Evolutionary conservation across 2,888 invertebrate species (phyloP).

Genomic region (Rhynchonema sp.): DNA sequence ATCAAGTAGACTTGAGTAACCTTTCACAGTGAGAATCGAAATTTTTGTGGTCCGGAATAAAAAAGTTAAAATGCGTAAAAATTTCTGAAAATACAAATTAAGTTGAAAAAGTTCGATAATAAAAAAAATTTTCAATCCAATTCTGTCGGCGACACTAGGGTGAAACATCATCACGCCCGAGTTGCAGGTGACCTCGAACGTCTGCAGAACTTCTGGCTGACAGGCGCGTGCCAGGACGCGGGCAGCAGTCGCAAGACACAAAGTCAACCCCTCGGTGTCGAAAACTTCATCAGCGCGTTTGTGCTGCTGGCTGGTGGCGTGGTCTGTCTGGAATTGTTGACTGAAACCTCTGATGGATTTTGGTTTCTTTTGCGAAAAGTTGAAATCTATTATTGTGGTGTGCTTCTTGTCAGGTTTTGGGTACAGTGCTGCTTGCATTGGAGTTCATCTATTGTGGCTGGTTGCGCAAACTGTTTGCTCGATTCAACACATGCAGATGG

Average conservation of each 20-base stretch:
- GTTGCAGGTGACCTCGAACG: constrained; percentile 66
- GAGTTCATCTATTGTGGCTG: constrained; percentile 92
- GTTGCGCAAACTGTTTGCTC: constrained; percentile 57
- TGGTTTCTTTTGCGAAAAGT: not conserved
- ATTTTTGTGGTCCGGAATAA: too few relatives aligned
- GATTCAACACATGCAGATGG: constrained; percentile 70
- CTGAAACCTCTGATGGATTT: not conserved
- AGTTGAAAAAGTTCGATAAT: too few relatives aligned
- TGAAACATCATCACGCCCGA: too few relatives aligned
- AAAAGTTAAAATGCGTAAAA: too few relatives aligned
- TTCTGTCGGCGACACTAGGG: too few relatives aligned
- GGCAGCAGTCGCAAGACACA: constrained; percentile 36
- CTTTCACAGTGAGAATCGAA: too few relatives aligned
- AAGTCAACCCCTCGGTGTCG: constrained; percentile 35
- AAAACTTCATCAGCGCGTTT: constrained; percentile 90
- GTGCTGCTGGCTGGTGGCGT: constrained; percentile 71
- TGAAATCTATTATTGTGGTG: not conserved
- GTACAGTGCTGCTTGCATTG: constrained; percentile 60
- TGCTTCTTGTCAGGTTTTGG: constrained; percentile 47
- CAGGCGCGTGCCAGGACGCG: constrained; percentile 71
- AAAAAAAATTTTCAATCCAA: too few relatives aligned
- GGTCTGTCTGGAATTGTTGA: constrained; percentile 9
- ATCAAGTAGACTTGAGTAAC: too few relatives aligned
- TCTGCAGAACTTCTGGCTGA: constrained; percentile 77
- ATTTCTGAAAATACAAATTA: too few relatives aligned